These are phyloP conservation scores for Diachasma alloeum DNA, from an alignment of 1,140 invertebrate species.

Conservation along the genomic window DNA sequence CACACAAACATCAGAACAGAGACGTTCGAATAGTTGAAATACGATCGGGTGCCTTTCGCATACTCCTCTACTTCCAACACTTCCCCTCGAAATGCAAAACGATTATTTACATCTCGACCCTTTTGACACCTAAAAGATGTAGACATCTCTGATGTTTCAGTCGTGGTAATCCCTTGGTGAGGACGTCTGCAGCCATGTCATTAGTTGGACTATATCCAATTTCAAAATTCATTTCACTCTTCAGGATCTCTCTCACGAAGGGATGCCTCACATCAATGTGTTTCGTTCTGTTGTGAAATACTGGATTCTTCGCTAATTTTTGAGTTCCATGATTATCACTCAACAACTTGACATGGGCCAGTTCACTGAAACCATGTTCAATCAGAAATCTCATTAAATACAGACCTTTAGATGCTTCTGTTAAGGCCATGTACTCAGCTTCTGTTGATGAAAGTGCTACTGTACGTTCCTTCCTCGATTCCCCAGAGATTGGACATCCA, in stretches of 20 bases:
- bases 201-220: background rate
- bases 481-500: background rate
- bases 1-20: too few species aligned
- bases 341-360: background rate
- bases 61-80: too few species aligned
- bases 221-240: background rate
- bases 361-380: background rate
- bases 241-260: background rate
- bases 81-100: background rate
- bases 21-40: too few species aligned
- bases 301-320: constrained; percentile 4
- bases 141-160: background rate
- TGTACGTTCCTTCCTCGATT: background rate
- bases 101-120: background rate
- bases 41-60: too few species aligned
- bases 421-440: constrained; percentile 4
- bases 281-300: constrained; percentile 7
- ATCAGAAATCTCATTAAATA: background rate
- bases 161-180: background rate
- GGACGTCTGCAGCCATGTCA: background rate
- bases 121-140: background rate
- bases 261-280: constrained; percentile 7
- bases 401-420: background rate
- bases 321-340: constrained; percentile 6
- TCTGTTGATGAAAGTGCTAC: constrained; percentile 1